A percentile compares a stretch with the other conserved stretches of the same genome.
Evolutionary conservation across 2,113 vertebrate species (phyloP).

Genomic region (Festucalex cinctus): DNA sequence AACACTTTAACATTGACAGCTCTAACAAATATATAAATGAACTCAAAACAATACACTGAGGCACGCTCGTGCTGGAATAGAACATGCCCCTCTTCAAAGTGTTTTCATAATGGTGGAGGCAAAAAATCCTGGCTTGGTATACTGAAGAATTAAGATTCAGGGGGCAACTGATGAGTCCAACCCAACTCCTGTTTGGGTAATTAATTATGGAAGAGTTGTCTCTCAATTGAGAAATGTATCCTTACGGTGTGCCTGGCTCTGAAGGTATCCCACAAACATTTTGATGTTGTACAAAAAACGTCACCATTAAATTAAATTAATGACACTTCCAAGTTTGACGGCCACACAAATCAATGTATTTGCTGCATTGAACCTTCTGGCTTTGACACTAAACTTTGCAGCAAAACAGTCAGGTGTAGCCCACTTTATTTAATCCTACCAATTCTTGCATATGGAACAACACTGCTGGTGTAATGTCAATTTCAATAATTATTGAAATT

Average conservation of each 20-base stretch:
- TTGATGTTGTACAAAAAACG: slow-evolving; percentile 34
- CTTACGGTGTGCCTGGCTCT: slow-evolving; percentile 4
- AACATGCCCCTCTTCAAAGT: too few relatives aligned
- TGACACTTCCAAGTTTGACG: slow-evolving; percentile 41
- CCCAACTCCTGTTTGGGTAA: neutral
- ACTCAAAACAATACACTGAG: too few relatives aligned
- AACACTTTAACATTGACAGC: too few relatives aligned
- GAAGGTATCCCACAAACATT: slow-evolving; percentile 35
- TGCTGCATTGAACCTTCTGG: slow-evolving; percentile 49
- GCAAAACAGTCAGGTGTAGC: neutral
- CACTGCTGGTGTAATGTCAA: too few relatives aligned
- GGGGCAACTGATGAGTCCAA: neutral
- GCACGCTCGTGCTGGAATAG: too few relatives aligned
- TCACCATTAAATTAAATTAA: slow-evolving; percentile 20
- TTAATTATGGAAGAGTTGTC: neutral
- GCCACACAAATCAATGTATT: slow-evolving; percentile 54
- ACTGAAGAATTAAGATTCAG: too few relatives aligned
- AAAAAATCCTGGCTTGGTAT: too few relatives aligned
- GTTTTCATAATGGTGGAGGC: too few relatives aligned
- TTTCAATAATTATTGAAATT: too few relatives aligned
- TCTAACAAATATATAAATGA: too few relatives aligned
- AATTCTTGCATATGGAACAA: too few relatives aligned
- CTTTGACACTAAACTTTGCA: slow-evolving; percentile 41
- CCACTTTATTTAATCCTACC: too few relatives aligned
- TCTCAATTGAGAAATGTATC: neutral